These are phyloP conservation scores for Dromococcyx pavoninus DNA, from an alignment of 2,797 vertebrate species.

Conservation along the genomic window DNA sequence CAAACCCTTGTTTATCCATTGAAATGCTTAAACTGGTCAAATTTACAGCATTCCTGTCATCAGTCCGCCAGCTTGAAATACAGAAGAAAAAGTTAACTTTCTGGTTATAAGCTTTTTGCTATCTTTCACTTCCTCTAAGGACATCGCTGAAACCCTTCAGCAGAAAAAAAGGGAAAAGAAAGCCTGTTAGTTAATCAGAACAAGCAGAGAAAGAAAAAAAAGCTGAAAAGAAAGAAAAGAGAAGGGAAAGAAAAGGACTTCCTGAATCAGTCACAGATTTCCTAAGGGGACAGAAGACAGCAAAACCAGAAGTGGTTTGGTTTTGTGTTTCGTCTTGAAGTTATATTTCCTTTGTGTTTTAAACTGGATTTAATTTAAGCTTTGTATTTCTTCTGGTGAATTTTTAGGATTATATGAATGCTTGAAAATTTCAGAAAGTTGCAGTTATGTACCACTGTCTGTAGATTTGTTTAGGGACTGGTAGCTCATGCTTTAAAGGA, in stretches of 20 bases:
- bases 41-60: neutral
- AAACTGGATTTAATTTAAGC: neutral
- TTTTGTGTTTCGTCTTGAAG: neutral
- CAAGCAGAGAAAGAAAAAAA: neutral
- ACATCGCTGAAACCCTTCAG: neutral
- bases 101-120: slow-evolving; percentile 7
- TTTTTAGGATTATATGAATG: neutral
- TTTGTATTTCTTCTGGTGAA: neutral
- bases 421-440: neutral
- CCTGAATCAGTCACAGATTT: slow-evolving; percentile 27
- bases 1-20: neutral
- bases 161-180: neutral
- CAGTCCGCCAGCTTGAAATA: neutral
- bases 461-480: neutral
- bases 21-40: neutral
- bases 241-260: slow-evolving; percentile 24
- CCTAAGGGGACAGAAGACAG: neutral
- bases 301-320: slow-evolving; percentile 3
- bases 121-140: neutral
- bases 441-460: neutral
- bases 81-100: neutral
- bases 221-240: neutral
- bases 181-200: slow-evolving; percentile 8
- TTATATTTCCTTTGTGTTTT: neutral
- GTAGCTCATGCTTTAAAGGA: neutral